Percentiles rank a stretch among this genome's conserved stretches.
Evolutionary conservation across 1,140 invertebrate genomes (phyloP).

Genomic region (Cepaea nemoralis): DNA sequence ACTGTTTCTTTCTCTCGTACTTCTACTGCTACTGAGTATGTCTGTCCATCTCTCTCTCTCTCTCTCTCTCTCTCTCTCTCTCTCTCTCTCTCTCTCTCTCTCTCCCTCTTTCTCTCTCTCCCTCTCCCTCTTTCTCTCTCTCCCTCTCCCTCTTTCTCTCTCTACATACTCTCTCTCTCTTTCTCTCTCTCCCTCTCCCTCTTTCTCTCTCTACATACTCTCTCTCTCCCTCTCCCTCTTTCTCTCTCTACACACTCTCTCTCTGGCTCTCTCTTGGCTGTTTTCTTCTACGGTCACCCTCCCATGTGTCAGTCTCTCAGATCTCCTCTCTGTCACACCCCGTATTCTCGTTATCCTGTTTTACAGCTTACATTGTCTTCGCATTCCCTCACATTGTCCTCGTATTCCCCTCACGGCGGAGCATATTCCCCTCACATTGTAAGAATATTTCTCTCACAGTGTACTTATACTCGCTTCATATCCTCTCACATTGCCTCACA

Average conservation of each 20-base stretch:
- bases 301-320: too few species aligned
- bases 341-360: too few species aligned
- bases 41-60: background rate
- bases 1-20: too few species aligned
- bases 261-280: background rate
- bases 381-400: too few species aligned
- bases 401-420: too few species aligned
- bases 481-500: too few species aligned
- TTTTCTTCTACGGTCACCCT: too few species aligned
- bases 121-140: conserved; percentile 13
- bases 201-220: background rate
- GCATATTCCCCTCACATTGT: too few species aligned
- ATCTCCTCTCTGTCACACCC: too few species aligned
- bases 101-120: conserved; percentile 14
- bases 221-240: background rate
- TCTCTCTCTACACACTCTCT: background rate
- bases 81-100: background rate
- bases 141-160: background rate
- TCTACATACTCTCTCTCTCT: background rate
- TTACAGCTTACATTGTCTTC: too few species aligned
- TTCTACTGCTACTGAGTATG: background rate
- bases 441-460: too few species aligned
- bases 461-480: too few species aligned
- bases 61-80: background rate
- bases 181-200: background rate